Evolutionary conservation across 2,113 vertebrate genomes (phyloP), one percentile per base, ranked within the genome.

Genomic region (Xerus inauris): DNA sequence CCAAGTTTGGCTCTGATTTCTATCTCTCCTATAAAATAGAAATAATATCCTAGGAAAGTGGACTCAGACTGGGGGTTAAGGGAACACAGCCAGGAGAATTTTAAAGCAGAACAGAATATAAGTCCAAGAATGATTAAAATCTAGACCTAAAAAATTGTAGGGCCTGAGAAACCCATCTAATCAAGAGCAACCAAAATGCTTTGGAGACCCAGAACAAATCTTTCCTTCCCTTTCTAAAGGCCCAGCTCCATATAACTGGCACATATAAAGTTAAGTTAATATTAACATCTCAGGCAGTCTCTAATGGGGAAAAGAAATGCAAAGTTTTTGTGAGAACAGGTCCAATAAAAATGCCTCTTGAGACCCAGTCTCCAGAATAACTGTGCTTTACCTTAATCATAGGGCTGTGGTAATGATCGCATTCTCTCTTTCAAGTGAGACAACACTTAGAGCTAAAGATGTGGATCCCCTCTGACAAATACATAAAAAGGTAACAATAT

Each of bases 121-220:
- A 22, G 5, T 42, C 19, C 30, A 72, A 65, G 22, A 67, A 62
- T 67, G 93, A 71, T 19, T 91, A 69, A 87, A 69, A 57, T 54
- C 62, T 64, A 45, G 30, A 32, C 51, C 30, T 19, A 16, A 35
- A 38, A 67, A 54, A 94, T 14, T 13, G 6, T 45, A 80, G 30
- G 45, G 8, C 40, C 47, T 81, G 49, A 81, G 12, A 92, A 94
- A 79, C 22, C 9, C 40, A 88, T 26, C 38, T 40, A 38, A 62
- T 84, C 47, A 91, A 28, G 24, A 91, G 22, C n/a, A 91, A 57
- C 59, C 49, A 75, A 87, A 77, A 92, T 32, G 3, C 26, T 94
- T 82, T 75, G 22, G 93, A 38, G n/a, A 88, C 38, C 22, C 57
- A 79, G 17, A 92, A 92, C 40, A 92, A 92, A 75, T 71, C 20